Evolutionary conservation across 2,113 vertebrate species (phyloP), one percentile per base, ranked within the genome.

Genomic region (Otis tarda): DNA sequence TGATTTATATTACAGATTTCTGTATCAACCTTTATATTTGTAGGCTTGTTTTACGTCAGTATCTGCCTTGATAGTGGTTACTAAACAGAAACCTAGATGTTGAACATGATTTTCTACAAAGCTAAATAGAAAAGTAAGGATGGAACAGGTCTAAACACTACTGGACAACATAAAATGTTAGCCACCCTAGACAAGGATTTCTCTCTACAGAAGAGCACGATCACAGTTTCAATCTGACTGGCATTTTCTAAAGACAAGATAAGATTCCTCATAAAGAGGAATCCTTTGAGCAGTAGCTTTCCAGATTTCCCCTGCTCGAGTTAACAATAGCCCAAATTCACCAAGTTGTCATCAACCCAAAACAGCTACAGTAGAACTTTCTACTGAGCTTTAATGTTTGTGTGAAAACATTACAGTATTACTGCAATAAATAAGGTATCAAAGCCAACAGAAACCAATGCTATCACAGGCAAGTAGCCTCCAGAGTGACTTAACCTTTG

Each of bases 401-500:
- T 55, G 60, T 2, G 5, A 75, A 78, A 83, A 27, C 67, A 70
- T 76, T 31, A 82, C 65, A 82, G 28, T 45, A 89, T 60, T 81
- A 53, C 27, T 41, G 24, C 39, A 71, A 41, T 59, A 78, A 87
- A 61, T 31, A 33, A 0, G 6, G 81, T 35, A 89, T 43, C 89
- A 91, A 92, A 95, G 73, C 41, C 87, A 88, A 69, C 28, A 95
- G 59, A 85, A 83, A 65, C 37, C 79, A 84, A 49, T 4, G 90
- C 82, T 95, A 90, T 59, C 75, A 43, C 68, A 81, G 61, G 27
- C 87, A 88, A 94, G 68, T 79, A 95, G 73, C 77, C 76, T 81
- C 45, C 35, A 93, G 53, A 87, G 28, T 41, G 90, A 82, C 86
- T 94, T 92, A 96, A 93, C 88, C 92, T 94, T 71, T 89, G 90